Conservation (phyloP, 2,113 vertebrate genomes). For the Micronycteris hirsuta region DNA sequence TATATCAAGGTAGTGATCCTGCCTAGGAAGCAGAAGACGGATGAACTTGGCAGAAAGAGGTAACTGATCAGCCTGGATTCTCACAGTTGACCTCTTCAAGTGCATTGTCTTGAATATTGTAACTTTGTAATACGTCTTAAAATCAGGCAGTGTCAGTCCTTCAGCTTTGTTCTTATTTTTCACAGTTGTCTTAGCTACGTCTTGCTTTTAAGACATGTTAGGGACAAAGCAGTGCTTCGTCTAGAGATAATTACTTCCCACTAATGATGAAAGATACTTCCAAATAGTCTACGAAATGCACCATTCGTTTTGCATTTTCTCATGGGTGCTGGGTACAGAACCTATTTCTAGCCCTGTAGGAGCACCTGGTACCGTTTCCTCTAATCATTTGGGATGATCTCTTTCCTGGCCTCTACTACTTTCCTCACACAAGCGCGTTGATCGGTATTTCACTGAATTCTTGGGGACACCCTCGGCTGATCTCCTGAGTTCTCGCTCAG, state of each 20-base stretch:
- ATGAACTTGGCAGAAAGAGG: not conserved
- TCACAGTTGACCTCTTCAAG: not conserved
- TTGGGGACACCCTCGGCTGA: not conserved
- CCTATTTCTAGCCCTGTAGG: not conserved
- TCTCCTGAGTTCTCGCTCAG: not conserved
- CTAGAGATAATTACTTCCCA: not conserved
- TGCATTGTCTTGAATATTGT: not conserved
- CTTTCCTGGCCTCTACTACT: not conserved
- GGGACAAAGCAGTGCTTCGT: not conserved
- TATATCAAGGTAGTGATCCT: not conserved
- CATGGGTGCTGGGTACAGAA: not conserved
- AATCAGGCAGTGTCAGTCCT: not conserved
- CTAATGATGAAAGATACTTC: not conserved
- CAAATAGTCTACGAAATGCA: not conserved
- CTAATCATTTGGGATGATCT: not conserved
- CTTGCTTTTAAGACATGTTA: not conserved
- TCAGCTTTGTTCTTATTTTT: not conserved
- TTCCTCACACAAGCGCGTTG: not conserved
- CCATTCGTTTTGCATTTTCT: not conserved
- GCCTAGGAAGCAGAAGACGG: not conserved
- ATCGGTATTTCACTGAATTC: not conserved
- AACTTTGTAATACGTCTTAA: not conserved
- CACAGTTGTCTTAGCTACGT: not conserved
- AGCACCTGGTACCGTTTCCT: not conserved
- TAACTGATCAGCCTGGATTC: not conserved